Evolutionary conservation across 2,888 invertebrate genomes (phyloP), one percentile per base, ranked within the genome.

Genomic region (Diarsia mendica): DNA sequence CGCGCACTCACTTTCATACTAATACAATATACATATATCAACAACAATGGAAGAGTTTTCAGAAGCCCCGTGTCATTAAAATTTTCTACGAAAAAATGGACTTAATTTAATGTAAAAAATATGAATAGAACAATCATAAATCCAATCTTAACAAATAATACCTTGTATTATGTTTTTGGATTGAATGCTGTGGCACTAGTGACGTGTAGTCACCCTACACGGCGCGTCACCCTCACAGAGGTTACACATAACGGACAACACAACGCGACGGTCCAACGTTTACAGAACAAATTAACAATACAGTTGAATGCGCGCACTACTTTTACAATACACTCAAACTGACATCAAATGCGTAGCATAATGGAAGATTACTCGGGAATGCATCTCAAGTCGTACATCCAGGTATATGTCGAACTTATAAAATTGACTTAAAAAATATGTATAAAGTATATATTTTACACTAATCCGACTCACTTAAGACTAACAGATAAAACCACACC

Each of bases 11-110:
- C 86, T 77, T 87, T 77, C 91, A 85, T 86, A 90, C 89, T 87
- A 82, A 86, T 89, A 89, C 86, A 87, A 88, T 88, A 84, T 88
- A 82, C 87, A 89, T 89, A 90, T 90, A 90, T 91, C 90, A 92
- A 92, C 91, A 95, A 95, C 92, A 94, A 94, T 95, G 95, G 95
- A 96, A 96, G 95, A 95, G 88, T 92, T 91, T 85, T 93, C 89
- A 94, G 95, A 95, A 95, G 94, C 93, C 92, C 94, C 91, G 89
- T 89, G 90, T 91, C 85, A 88, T 90, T 89, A 92, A 77, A 89
- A 90, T 88, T 83, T 88, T 87, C 81, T 89, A 90, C 87, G 85
- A 89, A 91, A 91, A 91, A 89, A 78, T 79, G 71, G 79, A 79
- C 82, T 87, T 72, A 78, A 80, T 80, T 72, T 63, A 71, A 80